These are phyloP conservation scores for Barnardius zonarius DNA, from an alignment of 2,113 vertebrate species.

Conservation along the genomic window DNA sequence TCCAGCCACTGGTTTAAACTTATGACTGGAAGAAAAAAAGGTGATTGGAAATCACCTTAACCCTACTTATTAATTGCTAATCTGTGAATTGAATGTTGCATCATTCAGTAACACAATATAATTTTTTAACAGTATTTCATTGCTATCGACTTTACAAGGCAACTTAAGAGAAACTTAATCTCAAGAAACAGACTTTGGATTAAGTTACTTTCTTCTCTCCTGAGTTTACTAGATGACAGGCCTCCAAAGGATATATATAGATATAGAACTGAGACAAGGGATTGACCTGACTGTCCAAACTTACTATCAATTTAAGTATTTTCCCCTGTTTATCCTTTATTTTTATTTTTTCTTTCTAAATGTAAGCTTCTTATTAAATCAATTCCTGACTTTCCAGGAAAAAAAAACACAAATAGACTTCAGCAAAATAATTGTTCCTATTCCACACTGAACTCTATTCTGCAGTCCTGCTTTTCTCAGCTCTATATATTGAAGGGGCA, in stretches of 20 bases:
- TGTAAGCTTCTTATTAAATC: neutral
- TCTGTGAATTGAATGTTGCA: neutral
- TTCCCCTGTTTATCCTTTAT: neutral
- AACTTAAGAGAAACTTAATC: neutral
- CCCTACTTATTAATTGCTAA: neutral
- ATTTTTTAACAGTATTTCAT: neutral
- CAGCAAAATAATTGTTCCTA: neutral
- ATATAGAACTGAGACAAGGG: neutral
- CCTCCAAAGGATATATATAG: neutral
- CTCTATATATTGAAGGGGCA: neutral
- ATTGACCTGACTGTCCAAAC: neutral
- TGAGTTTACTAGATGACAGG: neutral
- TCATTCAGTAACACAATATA: rapidly evolving
- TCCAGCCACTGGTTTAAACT: neutral
- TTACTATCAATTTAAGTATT: neutral
- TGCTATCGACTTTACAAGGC: neutral
- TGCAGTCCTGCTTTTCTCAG: neutral
- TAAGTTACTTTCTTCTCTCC: neutral
- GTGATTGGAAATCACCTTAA: neutral
- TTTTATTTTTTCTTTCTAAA: neutral
- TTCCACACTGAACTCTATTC: neutral
- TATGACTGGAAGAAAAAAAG: rapidly evolving
- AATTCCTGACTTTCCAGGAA: neutral
- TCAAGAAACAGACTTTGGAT: neutral
- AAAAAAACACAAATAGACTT: neutral